Evolutionary conservation across 2,113 vertebrate species (phyloP).

Genomic region (Podilymbus podiceps): DNA sequence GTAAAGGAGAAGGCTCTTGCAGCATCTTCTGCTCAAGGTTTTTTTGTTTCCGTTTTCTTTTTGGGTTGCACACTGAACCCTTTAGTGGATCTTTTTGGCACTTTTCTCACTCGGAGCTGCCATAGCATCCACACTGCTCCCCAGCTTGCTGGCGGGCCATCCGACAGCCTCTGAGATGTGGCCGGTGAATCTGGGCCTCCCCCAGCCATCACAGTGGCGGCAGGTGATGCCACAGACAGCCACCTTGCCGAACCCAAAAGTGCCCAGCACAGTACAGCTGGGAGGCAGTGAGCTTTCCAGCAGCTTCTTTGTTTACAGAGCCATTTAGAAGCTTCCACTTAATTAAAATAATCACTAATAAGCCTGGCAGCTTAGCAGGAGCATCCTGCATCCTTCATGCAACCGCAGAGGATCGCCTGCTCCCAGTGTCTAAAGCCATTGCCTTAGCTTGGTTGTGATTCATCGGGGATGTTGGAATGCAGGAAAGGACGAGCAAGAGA

Average conservation of each 20-base stretch:
- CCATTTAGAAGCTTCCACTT: neutral
- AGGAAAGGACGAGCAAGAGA: neutral
- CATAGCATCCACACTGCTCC: neutral
- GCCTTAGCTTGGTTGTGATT: neutral
- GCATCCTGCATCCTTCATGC: neutral
- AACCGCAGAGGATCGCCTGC: neutral
- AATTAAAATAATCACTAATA: neutral
- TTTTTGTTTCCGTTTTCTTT: neutral
- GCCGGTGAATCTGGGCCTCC: neutral
- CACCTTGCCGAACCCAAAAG: neutral
- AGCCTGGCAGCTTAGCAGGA: neutral
- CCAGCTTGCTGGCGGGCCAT: too few relatives aligned
- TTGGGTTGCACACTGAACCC: neutral
- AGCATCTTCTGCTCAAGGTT: neutral
- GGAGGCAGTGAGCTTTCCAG: neutral
- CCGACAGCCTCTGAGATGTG: rapidly evolving
- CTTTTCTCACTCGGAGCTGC: neutral
- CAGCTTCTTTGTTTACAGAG: neutral
- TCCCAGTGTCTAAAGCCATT: neutral
- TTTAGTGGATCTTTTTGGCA: neutral
- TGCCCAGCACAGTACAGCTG: rapidly evolving
- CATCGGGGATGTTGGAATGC: neutral
- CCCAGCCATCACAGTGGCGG: rapidly evolving
- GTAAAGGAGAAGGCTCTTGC: neutral
- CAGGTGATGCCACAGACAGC: neutral